Percentiles rank a stretch among this genome's conserved stretches.
phyloP scores from a whole-genome alignment of 2,797 vertebrate species.

The Hemitrygon akajei region DNA sequence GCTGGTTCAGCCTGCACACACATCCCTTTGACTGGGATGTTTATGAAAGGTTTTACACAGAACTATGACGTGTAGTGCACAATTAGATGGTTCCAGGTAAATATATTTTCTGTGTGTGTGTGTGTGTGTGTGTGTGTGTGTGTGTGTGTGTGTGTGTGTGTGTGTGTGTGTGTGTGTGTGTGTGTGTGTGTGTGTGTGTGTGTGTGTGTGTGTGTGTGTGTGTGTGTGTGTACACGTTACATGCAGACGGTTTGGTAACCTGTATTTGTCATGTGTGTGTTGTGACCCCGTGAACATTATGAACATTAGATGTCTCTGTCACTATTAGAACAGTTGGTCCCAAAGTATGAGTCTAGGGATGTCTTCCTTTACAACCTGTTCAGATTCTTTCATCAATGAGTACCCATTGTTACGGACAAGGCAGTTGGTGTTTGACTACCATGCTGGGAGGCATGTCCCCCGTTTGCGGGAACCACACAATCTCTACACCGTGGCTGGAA shows the following conservation, averaged over 20 bases:
- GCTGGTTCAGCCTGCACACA: too few species aligned
- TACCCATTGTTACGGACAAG: conserved; percentile 50
- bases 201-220: too few species aligned
- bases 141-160: too few species aligned
- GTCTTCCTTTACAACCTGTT: background rate
- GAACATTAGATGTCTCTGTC: background rate
- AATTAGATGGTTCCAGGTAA: background rate
- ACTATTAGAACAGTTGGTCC: background rate
- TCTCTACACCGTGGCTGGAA: conserved; percentile 58
- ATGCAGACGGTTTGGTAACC: too few species aligned
- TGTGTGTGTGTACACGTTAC: background rate
- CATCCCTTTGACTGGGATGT: too few species aligned
- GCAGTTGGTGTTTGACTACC: conserved; percentile 55
- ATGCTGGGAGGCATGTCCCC: conserved; percentile 49
- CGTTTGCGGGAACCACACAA: conserved; percentile 63
- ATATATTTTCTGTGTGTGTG: too few species aligned
- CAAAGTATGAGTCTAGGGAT: background rate
- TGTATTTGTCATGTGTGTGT: background rate
- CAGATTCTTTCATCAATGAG: conserved; percentile 54
- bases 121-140: too few species aligned
- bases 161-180: background rate
- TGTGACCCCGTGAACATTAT: background rate
- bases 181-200: too few species aligned
- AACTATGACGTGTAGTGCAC: too few species aligned
- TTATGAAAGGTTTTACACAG: too few species aligned